Conservation (phyloP, 2,113 vertebrate genomes). For the Aptenodytes forsteri region DNA sequence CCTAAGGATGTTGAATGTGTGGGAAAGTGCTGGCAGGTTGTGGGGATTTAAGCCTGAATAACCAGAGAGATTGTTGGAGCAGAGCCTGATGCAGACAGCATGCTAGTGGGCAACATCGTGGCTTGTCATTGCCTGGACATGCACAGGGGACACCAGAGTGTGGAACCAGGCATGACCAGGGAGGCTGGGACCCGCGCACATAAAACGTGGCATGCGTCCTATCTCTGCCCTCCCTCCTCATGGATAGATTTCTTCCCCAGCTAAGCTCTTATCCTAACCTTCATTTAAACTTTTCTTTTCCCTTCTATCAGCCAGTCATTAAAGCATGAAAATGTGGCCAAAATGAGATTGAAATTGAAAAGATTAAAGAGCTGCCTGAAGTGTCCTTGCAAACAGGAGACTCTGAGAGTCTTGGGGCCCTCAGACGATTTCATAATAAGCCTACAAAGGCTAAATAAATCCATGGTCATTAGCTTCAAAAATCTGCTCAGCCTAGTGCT, state of each 20-base stretch:
- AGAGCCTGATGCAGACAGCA: neutral
- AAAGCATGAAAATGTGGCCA: constrained; percentile 44
- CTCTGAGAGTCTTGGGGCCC: neutral
- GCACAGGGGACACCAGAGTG: neutral
- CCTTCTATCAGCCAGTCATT: constrained; percentile 29
- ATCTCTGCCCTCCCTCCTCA: neutral
- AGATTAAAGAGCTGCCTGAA: constrained; percentile 56
- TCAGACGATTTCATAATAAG: constrained; percentile 27
- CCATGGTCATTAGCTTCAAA: neutral
- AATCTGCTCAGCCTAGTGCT: neutral
- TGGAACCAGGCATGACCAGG: fast-evolving
- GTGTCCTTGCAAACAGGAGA: constrained; percentile 19
- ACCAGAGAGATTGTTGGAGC: neutral
- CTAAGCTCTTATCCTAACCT: constrained; percentile 6
- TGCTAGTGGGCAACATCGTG: neutral
- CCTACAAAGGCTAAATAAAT: constrained; percentile 35
- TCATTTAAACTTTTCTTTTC: constrained; percentile 40
- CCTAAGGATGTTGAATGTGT: neutral
- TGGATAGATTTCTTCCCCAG: neutral
- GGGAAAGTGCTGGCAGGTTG: neutral
- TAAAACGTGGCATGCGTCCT: neutral
- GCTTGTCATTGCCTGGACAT: neutral
- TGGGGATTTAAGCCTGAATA: neutral
- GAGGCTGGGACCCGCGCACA: neutral
- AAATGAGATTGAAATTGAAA: constrained; percentile 48